Conservation (phyloP, 1,140 invertebrate genomes). For the Drosophila equinoxialis region DNA sequence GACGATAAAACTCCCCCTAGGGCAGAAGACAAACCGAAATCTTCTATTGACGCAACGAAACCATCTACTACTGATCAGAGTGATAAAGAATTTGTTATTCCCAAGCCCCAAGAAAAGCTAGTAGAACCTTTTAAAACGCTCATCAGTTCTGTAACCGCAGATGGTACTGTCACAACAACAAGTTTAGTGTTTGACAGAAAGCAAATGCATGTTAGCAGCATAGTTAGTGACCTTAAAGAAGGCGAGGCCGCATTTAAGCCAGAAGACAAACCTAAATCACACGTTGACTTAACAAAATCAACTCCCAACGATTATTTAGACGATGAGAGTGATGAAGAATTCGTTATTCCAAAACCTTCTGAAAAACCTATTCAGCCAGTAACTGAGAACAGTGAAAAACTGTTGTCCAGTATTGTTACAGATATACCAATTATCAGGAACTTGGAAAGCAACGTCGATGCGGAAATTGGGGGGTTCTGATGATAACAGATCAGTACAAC, state of each 20-base stretch:
- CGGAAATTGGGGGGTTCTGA: too few species aligned
- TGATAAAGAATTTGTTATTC: neutral
- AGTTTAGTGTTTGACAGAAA: neutral
- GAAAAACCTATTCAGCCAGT: neutral
- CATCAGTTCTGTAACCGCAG: neutral
- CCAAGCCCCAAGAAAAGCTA: slow-evolving; percentile 8
- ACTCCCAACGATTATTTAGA: slow-evolving; percentile 17
- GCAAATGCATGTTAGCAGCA: neutral
- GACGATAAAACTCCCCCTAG: neutral
- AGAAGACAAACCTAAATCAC: slow-evolving; percentile 22
- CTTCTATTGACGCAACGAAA: neutral
- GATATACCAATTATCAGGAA: too few species aligned
- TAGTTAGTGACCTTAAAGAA: neutral
- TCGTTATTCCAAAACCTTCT: neutral
- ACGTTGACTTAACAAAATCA: neutral
- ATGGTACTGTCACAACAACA: neutral
- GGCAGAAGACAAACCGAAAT: slow-evolving; percentile 23
- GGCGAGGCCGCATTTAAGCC: neutral
- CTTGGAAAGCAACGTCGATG: too few species aligned
- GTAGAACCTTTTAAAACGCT: neutral
- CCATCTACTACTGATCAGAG: neutral
- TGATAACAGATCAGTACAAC: slow-evolving; percentile 44
- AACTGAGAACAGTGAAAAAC: too few species aligned
- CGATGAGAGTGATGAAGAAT: slow-evolving; percentile 9
- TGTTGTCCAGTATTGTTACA: too few species aligned